Evolutionary conservation across 1,140 invertebrate species (phyloP).

Genomic region (Arion vulgaris): DNA sequence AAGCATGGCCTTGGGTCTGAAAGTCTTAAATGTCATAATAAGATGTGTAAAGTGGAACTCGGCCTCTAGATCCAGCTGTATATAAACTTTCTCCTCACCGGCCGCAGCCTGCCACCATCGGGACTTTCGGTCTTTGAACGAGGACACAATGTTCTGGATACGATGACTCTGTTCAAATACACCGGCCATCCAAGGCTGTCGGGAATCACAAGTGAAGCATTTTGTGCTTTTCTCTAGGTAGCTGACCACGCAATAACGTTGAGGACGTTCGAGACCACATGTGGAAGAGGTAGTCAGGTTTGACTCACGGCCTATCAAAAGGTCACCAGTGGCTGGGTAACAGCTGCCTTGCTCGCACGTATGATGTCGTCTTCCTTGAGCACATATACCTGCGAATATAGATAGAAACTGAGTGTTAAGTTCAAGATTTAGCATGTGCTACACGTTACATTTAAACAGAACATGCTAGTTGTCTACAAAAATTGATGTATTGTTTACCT

Average conservation of each 20-base stretch:
- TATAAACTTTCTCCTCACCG: slow-evolving; percentile 89
- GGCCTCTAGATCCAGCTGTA: slow-evolving; percentile 92
- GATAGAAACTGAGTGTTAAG: not conserved
- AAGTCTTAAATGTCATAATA: slow-evolving; percentile 95
- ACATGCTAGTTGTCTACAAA: too few species aligned
- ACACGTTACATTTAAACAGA: too few species aligned
- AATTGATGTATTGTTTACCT: too few species aligned
- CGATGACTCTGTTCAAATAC: slow-evolving; percentile 76
- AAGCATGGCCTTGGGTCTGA: slow-evolving; percentile 95
- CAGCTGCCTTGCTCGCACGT: slow-evolving; percentile 94
- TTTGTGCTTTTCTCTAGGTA: slow-evolving; percentile 92
- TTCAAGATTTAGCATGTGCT: too few species aligned
- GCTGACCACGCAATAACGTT: slow-evolving; percentile 96
- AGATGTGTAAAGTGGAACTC: slow-evolving; percentile 98
- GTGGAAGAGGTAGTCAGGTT: slow-evolving; percentile 91
- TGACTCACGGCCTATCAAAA: slow-evolving; percentile 94
- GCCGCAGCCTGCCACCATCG: slow-evolving; percentile 98
- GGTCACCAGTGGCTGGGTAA: slow-evolving; percentile 97
- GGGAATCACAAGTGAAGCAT: slow-evolving; percentile 96
- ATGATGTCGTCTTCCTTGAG: not conserved
- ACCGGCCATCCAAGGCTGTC: slow-evolving; percentile 69
- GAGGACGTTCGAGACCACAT: slow-evolving; percentile 83
- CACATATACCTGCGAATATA: not conserved
- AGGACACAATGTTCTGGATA: slow-evolving; percentile 91
- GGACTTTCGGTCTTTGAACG: slow-evolving; percentile 67